Conservation (phyloP, 2,888 invertebrate genomes). For the Argyra leucocephala region DNA sequence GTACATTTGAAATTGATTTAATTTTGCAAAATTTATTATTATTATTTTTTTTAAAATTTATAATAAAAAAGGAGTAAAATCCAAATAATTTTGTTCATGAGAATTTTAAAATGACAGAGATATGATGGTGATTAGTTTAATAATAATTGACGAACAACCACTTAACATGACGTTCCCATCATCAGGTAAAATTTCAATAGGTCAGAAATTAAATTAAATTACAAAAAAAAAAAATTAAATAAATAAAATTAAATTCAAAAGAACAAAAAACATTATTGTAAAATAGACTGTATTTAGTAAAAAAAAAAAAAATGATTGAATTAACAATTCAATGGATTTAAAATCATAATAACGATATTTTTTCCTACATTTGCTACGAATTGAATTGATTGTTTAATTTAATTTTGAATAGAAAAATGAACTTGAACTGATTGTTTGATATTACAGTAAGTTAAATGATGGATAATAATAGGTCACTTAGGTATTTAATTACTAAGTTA, state of each 20-base stretch:
- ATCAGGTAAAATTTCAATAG: not conserved
- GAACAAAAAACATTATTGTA: too few species aligned
- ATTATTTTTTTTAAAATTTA: too few species aligned
- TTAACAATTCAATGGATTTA: too few species aligned
- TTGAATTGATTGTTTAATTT: not conserved
- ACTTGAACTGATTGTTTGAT: not conserved
- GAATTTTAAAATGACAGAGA: not conserved
- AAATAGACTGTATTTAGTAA: too few species aligned
- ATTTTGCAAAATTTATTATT: not conserved
- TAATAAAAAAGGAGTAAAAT: too few species aligned
- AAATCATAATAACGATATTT: too few species aligned
- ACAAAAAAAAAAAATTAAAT: too few species aligned
- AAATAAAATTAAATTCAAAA: too few species aligned
- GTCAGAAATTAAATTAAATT: not conserved
- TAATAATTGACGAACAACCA: not conserved
- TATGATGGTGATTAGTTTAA: not conserved
- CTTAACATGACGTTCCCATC: not conserved
- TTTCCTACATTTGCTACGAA: not conserved
- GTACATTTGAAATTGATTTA: too few species aligned
- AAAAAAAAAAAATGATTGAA: too few species aligned
- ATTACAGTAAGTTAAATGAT: not conserved
- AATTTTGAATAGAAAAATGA: not conserved
- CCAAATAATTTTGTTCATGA: too few species aligned
- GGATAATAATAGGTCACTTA: not conserved
- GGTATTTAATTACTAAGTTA: too few species aligned